Evolutionary conservation across 1,140 invertebrate species (phyloP), one percentile per base, ranked within the genome.

Genomic region (Lerema accius): DNA sequence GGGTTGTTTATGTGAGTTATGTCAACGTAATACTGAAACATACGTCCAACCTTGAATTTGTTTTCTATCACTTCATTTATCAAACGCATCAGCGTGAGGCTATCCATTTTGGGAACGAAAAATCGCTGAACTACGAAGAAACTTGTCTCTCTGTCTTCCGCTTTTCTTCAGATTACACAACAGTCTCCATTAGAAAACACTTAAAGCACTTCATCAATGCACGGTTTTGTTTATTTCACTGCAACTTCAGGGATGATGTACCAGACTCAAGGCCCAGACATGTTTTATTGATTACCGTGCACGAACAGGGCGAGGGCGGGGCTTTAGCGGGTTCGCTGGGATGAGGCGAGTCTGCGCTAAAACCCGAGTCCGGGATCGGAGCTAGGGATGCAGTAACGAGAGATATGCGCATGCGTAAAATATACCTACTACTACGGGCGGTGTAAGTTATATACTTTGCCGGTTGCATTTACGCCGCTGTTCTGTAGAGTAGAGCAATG

Each of bases 311-410:
- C 14, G 16, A 51, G 49, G 35, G 49, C 35, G 35, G 49, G 28
- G 28, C 28, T 51, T 17, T 14, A 51, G 14, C 15, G 26, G 17
- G 35, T 13, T 37, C 49, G 35, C 13, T 35, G 49, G 28, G 26
- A 28, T 51, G n/a, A 37, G 28, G 28, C 49, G 49, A 35, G 49
- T 35, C 16, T 51, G 28, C 28, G 28, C 28, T 10, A 11, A 51
- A 35, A 7, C 49, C 15, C 26, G 49, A 35, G 13, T 15, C 13
- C 28, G 10, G 17, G 13, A 19, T 49, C 35, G 48, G 7, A 56
- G 5, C 2, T 23, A 3, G 3, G 28, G 28, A 32, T 32, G 28
- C 28, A 9, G 28, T 9, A 1, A 4, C 28, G 28, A 32, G 4
- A 9, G 28, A 32, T 32, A 7, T 9, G 9, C 28, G 28, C 28